Evolutionary conservation across 2,888 invertebrate genomes (phyloP), one percentile per base, ranked within the genome.

Genomic region (Prosopocoilus inquinatus): DNA sequence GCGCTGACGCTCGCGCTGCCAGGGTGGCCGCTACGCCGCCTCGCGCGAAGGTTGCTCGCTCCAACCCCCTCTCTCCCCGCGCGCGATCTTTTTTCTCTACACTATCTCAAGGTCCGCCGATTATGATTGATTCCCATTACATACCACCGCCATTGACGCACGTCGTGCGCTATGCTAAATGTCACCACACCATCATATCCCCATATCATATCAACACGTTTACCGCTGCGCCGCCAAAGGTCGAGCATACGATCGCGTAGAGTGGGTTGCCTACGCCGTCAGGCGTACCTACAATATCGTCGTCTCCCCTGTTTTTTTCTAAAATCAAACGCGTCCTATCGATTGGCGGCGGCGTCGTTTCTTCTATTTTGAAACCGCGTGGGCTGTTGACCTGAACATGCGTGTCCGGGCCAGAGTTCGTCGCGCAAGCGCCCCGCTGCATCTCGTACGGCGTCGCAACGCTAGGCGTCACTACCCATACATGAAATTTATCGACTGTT

Each of bases 401-500:
- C 59, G 61, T 62, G 58, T 50, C 60, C 60, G 59, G 60, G 38
- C 53, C 50, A 35, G 50, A 47, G 63, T 62, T 63, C 63, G 61
- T 58, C 52, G 57, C 65, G 69, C 69, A 62, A 58, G 60, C 58
- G 64, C 57, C 54, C 48, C 52, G 45, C 51, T 53, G 28, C 58
- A 32, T 41, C 44, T 38, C 41, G 58, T 65, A 33, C 59, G 53
- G 59, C 63, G 61, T 59, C 61, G 60, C 61, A 61, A 41, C 70
- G 68, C 63, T 55, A 67, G 70, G 66, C 60, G 69, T 57, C 72
- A 63, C 65, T 68, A 71, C 66, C 56, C 20, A 46, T 15, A 41
- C 8, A 41, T 35, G 33, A 47, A 47, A 47, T 47, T 35, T 34
- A 34, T 47, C 20, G 7, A 28, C 20, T 28, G 5, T 28, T 28